These are phyloP conservation scores for Macrocentrus cingulum DNA, from an alignment of 1,140 invertebrate species.

Conservation along the genomic window DNA sequence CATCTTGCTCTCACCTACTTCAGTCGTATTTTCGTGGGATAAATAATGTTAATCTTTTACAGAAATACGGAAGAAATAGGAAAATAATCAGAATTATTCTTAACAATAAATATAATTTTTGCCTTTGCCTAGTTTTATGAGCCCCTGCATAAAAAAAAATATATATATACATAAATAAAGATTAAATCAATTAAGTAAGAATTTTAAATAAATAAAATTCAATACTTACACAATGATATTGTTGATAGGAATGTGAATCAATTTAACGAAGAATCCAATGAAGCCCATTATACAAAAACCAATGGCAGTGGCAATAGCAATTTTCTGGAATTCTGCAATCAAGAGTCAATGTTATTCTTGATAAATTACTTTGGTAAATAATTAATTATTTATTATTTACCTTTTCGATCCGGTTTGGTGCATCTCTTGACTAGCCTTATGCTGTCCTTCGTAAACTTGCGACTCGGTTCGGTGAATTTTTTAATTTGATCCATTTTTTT, in stretches of 20 bases:
- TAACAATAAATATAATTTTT: slow-evolving; percentile 39
- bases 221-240: slow-evolving; percentile 95
- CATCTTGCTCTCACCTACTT: slow-evolving; percentile 29
- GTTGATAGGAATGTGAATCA: slow-evolving; percentile 99
- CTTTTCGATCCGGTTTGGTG: slow-evolving; percentile 99
- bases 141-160: slow-evolving; percentile 40
- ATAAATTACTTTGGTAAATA: neutral
- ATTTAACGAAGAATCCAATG: slow-evolving; percentile 99
- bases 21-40: slow-evolving; percentile 30
- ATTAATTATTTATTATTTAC: slow-evolving; percentile 57
- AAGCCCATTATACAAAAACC: slow-evolving; percentile 99
- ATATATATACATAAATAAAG: neutral
- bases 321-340: slow-evolving; percentile 96
- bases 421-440: slow-evolving; percentile 96
- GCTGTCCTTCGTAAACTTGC: slow-evolving; percentile 97
- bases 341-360: neutral
- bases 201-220: neutral
- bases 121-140: slow-evolving; percentile 37
- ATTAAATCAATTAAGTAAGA: neutral
- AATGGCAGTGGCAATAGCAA: slow-evolving; percentile 98
- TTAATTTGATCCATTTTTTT: slow-evolving; percentile 93
- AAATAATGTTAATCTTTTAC: slow-evolving; percentile 8
- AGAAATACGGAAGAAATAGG: slow-evolving; percentile 14
- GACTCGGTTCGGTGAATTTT: slow-evolving; percentile 90
- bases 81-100: slow-evolving; percentile 28